These are phyloP conservation scores for Pediacus dermestoides DNA, from an alignment of 2,888 invertebrate species.

Conservation along the genomic window DNA sequence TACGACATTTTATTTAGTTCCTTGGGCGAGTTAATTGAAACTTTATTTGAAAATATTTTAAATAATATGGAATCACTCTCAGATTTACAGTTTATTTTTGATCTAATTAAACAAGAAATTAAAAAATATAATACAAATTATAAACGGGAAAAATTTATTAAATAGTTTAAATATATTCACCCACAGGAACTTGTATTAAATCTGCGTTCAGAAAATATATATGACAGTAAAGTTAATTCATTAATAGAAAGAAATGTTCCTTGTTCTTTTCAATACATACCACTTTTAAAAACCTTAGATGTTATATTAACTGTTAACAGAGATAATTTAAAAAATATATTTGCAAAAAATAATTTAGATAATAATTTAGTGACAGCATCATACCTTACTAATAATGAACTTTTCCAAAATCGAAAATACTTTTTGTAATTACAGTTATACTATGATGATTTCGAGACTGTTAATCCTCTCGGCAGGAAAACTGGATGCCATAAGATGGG, in stretches of 20 bases:
- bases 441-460: constrained; percentile 26
- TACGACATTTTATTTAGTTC: too few relatives aligned
- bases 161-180: background rate
- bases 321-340: background rate
- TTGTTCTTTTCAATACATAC: constrained; percentile 17
- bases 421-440: constrained; percentile 12
- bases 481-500: constrained; percentile 25
- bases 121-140: constrained; percentile 1
- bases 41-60: too few relatives aligned
- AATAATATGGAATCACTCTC: too few relatives aligned
- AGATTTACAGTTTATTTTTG: too few relatives aligned
- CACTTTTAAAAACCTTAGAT: constrained; percentile 14
- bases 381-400: constrained; percentile 12
- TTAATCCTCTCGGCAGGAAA: constrained; percentile 25
- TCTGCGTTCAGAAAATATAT: constrained; percentile 10
- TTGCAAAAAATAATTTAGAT: background rate
- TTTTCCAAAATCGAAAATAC: constrained; percentile 9
- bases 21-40: too few relatives aligned
- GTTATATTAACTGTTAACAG: constrained; percentile 5
- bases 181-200: constrained; percentile 7
- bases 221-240: constrained; percentile 6
- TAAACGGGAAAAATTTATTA: background rate
- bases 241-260: constrained; percentile 17
- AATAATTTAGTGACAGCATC: constrained; percentile 9
- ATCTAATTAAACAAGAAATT: constrained; percentile 3